phyloP scores from a whole-genome alignment of 2,113 vertebrate species.

The Ginglymostoma cirratum region DNA sequence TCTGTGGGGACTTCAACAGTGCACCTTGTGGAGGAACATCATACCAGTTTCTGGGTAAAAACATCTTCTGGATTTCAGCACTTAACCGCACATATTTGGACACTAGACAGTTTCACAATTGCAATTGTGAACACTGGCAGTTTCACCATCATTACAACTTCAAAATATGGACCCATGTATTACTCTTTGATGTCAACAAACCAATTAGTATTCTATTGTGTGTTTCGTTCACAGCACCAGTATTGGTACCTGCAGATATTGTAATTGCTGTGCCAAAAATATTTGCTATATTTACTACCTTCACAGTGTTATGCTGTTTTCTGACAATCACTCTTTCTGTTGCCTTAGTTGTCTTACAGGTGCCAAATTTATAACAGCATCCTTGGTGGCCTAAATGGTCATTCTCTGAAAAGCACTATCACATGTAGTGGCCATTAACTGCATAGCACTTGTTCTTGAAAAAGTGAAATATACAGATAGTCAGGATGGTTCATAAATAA shows the following conservation, averaged over 20 bases:
- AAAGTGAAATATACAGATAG: not conserved
- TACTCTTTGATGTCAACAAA: not conserved
- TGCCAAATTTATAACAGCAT: not conserved
- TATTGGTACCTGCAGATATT: not conserved
- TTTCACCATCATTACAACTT: too few relatives aligned
- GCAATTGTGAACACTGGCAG: too few relatives aligned
- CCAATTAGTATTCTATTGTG: not conserved
- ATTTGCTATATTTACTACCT: not conserved
- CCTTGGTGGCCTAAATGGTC: not conserved
- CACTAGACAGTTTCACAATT: too few relatives aligned
- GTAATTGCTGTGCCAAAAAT: not conserved
- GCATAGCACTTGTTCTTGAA: not conserved
- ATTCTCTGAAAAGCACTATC: not conserved
- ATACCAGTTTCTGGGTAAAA: too few relatives aligned
- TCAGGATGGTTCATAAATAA: not conserved
- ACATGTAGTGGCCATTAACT: not conserved
- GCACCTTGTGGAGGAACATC: too few relatives aligned
- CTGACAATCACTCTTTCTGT: slow-evolving; percentile 7
- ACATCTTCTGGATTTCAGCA: too few relatives aligned
- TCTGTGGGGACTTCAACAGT: too few relatives aligned
- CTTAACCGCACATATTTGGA: too few relatives aligned
- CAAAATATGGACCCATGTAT: not conserved
- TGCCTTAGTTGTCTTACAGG: too few relatives aligned
- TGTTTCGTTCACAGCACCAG: not conserved
- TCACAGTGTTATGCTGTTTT: not conserved